Conservation (phyloP, 2,888 invertebrate genomes). For the Choreutis nemorana region DNA sequence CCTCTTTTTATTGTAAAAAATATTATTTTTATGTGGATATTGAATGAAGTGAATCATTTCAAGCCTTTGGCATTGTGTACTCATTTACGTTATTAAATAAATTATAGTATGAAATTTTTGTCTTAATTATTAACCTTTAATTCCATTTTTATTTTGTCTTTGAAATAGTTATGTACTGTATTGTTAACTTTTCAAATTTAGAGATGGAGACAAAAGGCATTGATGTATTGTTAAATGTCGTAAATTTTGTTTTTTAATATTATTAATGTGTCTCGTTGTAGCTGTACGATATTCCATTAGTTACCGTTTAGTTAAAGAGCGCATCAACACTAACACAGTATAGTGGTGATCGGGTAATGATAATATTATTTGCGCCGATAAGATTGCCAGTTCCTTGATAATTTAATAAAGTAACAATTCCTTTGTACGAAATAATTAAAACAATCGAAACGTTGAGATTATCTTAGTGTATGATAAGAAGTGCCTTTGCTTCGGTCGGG, state of each 20-base stretch:
- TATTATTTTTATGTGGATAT: slow-evolving; percentile 50
- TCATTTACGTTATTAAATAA: slow-evolving; percentile 69
- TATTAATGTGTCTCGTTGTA: too few species aligned
- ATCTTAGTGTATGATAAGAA: slow-evolving; percentile 50
- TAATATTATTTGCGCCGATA: slow-evolving; percentile 47
- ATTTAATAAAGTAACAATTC: slow-evolving; percentile 47
- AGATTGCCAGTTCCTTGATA: slow-evolving; percentile 56
- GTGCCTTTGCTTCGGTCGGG: slow-evolving; percentile 30
- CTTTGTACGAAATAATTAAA: slow-evolving; percentile 59
- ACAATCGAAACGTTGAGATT: slow-evolving; percentile 57
- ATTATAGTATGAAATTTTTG: slow-evolving; percentile 56
- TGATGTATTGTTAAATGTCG: too few species aligned
- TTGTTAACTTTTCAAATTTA: too few species aligned
- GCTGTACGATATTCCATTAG: too few species aligned
- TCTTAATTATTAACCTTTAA: slow-evolving; percentile 18
- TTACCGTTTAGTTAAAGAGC: too few species aligned
- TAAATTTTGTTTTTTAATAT: too few species aligned
- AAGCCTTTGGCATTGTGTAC: slow-evolving; percentile 67
- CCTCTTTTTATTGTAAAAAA: slow-evolving; percentile 58
- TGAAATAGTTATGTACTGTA: too few species aligned
- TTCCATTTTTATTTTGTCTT: slow-evolving; percentile 1
- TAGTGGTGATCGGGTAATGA: slow-evolving; percentile 37
- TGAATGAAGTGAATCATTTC: slow-evolving; percentile 62
- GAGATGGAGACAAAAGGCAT: too few species aligned
- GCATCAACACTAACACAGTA: slow-evolving; percentile 2